A percentile compares a stretch with the other conserved stretches of the same genome.
Conservation (phyloP, 2,888 invertebrate genomes). For the Lasioglossum lativentre region DNA sequence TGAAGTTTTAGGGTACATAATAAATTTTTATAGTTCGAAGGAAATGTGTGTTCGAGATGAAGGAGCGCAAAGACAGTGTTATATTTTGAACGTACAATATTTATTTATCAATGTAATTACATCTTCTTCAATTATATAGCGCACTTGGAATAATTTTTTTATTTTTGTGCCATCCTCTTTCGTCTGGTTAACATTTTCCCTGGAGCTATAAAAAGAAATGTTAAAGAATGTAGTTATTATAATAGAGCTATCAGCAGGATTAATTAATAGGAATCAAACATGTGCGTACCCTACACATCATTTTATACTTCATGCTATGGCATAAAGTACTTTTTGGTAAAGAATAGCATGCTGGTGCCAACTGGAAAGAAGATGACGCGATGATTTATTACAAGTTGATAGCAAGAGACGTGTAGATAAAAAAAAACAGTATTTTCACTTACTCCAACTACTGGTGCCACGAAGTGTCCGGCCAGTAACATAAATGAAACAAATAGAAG, state of each 20-base stretch:
- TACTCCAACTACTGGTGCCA: too few species aligned
- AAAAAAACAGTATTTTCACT: too few species aligned
- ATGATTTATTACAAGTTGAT: too few species aligned
- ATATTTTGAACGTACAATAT: neutral
- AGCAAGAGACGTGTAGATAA: too few species aligned
- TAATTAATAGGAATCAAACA: neutral
- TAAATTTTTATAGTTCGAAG: neutral
- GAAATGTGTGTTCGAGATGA: neutral
- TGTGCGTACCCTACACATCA: neutral
- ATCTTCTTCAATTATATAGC: neutral
- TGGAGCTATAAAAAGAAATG: neutral
- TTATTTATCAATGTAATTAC: neutral
- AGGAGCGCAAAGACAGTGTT: neutral
- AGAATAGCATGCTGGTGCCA: too few species aligned
- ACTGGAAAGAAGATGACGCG: too few species aligned
- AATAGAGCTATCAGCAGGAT: neutral
- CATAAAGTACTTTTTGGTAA: too few species aligned
- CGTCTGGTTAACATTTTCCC: neutral
- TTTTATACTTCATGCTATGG: neutral
- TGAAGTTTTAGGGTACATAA: neutral
- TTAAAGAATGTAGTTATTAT: neutral
- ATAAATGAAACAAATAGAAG: too few species aligned
- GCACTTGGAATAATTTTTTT: neutral
- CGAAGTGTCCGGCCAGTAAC: too few species aligned
- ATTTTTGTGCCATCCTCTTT: too few species aligned